Conservation (phyloP, 2,888 invertebrate genomes). For the Oeneis ivallda region DNA sequence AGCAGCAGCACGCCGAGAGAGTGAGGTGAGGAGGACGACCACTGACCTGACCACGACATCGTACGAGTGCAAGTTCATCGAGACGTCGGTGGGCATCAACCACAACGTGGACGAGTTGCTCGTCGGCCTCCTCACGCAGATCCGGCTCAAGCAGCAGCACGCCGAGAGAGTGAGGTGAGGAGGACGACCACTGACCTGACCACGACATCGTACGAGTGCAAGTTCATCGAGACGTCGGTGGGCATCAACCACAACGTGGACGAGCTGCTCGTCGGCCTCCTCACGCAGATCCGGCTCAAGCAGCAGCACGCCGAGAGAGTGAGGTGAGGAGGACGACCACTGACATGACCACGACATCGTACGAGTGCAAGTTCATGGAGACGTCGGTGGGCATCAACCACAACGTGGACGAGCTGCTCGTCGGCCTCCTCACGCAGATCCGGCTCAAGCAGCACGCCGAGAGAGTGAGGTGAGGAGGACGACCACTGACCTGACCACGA, state of each 20-base stretch:
- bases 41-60: conserved; percentile 81
- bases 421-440: conserved; percentile 96
- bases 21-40: conserved; percentile 53
- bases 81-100: conserved; percentile 97
- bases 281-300: conserved; percentile 94
- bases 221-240: conserved; percentile 98
- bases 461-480: conserved; percentile 56
- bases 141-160: conserved; percentile 87
- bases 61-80: conserved; percentile 97
- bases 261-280: conserved; percentile 95
- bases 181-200: no score
- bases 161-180: conserved; percentile 67
- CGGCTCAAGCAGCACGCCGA: conserved; percentile 86
- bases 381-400: conserved; percentile 98
- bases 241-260: conserved; percentile 99
- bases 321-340: conserved; percentile 48
- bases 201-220: conserved; percentile 95
- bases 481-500: conserved; percentile 64
- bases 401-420: conserved; percentile 97
- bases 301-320: conserved; percentile 78
- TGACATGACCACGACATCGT: conserved; percentile 83
- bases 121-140: conserved; percentile 96
- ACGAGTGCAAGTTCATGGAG: conserved; percentile 98
- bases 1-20: conserved; percentile 78
- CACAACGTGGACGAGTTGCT: conserved; percentile 98